Percentiles rank a stretch among this genome's conserved stretches.
phyloP scores from a whole-genome alignment of 2,113 vertebrate genomes.

The Crotalus tigris region DNA sequence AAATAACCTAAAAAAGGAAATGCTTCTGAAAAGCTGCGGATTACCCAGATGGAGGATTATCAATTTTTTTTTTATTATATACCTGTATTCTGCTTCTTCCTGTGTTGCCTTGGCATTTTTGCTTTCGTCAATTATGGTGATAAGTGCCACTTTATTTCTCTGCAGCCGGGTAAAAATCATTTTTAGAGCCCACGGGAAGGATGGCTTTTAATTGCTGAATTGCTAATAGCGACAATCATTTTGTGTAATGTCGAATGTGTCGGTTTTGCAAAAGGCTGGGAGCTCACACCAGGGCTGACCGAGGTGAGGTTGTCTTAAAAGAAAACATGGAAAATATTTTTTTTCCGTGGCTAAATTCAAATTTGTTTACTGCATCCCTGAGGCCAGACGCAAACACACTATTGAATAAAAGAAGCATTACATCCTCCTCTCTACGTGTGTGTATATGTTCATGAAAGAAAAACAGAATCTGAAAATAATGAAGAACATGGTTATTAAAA shows the following conservation, averaged over 20 bases:
- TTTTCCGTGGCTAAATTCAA: neutral
- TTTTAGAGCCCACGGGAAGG: neutral
- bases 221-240: neutral
- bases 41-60: constrained; percentile 39
- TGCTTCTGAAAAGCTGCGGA: constrained; percentile 44
- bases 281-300: neutral
- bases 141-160: neutral
- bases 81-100: neutral
- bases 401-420: too few species aligned
- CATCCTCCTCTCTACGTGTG: too few species aligned
- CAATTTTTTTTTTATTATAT: constrained; percentile 1
- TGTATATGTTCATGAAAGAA: neutral
- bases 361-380: neutral
- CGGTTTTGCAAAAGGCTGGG: neutral
- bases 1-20: neutral
- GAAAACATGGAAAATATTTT: neutral
- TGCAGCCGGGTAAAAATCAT: neutral
- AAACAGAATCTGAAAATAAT: neutral
- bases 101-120: too few species aligned
- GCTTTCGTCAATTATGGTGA: neutral
- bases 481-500: neutral
- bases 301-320: too few species aligned
- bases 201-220: neutral
- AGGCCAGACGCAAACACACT: too few species aligned
- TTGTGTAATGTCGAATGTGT: neutral